phyloP scores from a whole-genome alignment of 2,888 invertebrate genomes.

The Drosophila testacea region DNA sequence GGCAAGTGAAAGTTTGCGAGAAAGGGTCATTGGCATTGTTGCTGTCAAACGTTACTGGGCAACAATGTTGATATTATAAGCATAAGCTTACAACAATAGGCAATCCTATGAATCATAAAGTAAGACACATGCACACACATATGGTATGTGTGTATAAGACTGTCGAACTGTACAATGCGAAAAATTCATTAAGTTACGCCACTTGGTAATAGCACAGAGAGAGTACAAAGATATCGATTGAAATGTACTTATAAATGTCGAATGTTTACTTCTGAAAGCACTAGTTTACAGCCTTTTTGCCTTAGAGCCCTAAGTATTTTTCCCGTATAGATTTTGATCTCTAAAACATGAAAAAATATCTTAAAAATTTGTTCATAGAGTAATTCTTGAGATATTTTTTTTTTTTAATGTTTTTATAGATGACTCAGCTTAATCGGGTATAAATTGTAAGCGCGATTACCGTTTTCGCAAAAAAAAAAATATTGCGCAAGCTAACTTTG shows the following conservation, averaged over 20 bases:
- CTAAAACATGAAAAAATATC: no score
- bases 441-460: no score
- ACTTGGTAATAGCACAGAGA: slow-evolving; percentile 27
- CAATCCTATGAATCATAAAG: slow-evolving; percentile 50
- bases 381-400: no score
- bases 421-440: no score
- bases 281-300: no score
- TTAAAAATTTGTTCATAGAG: no score
- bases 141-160: slow-evolving; percentile 16
- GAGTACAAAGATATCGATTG: background rate
- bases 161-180: slow-evolving; percentile 33
- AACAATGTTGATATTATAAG: slow-evolving; percentile 25
- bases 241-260: slow-evolving; percentile 39
- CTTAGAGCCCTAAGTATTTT: slow-evolving; percentile 36
- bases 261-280: slow-evolving; percentile 59
- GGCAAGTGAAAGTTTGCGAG: slow-evolving; percentile 56
- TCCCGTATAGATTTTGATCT: slow-evolving; percentile 16
- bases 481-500: no score
- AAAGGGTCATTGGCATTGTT: slow-evolving; percentile 61
- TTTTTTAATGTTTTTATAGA: no score
- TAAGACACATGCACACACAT: background rate
- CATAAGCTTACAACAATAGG: slow-evolving; percentile 20
- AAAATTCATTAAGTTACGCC: slow-evolving; percentile 44
- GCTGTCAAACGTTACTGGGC: slow-evolving; percentile 9
- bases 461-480: no score